Percentiles rank a stretch among this genome's conserved stretches.
phyloP scores from a whole-genome alignment of 2,113 vertebrate genomes.

The Peromyscus polionotus region DNA sequence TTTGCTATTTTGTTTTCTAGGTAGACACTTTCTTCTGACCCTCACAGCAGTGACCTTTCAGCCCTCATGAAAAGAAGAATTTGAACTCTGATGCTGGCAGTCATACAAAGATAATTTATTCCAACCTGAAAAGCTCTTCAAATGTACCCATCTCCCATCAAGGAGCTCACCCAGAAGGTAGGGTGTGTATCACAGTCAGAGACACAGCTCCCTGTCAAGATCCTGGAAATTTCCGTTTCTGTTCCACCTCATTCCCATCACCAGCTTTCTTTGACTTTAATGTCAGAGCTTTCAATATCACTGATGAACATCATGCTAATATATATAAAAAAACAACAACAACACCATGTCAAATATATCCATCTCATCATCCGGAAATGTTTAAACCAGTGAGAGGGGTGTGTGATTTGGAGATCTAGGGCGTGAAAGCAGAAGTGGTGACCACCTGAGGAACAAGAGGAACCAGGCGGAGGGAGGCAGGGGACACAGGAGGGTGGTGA shows the following conservation, averaged over 20 bases:
- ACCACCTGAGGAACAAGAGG: neutral
- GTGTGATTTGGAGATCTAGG: neutral
- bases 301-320: neutral
- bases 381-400: neutral
- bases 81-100: constrained; percentile 3
- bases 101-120: neutral
- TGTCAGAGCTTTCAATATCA: neutral
- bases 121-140: neutral
- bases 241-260: neutral
- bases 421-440: neutral
- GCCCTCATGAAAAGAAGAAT: neutral
- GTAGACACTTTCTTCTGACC: neutral
- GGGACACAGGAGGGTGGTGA: neutral
- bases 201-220: neutral
- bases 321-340: neutral
- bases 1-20: neutral
- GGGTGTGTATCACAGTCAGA: neutral
- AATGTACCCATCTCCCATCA: neutral
- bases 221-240: neutral
- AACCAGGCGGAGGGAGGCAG: neutral
- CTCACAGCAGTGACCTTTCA: neutral
- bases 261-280: neutral
- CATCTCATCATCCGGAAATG: neutral
- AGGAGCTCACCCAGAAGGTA: neutral
- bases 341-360: neutral